Conservation (phyloP, 2,797 vertebrate species). For the Denticeps clupeoides region DNA sequence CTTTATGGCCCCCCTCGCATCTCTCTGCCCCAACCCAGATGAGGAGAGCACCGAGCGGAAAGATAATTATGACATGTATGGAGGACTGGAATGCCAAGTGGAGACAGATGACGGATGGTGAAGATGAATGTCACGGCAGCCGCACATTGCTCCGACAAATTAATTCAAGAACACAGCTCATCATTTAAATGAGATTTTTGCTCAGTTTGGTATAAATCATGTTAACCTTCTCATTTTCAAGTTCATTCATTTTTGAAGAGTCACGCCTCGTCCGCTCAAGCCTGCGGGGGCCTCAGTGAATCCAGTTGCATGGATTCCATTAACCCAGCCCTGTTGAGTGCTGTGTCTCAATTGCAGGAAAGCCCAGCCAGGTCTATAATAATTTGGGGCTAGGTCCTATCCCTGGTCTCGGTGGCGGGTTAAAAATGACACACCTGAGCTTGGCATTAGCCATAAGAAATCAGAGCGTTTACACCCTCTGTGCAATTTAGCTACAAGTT, state of each 20-base stretch:
- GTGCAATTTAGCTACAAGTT: too few species aligned
- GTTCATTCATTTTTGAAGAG: constrained; percentile 61
- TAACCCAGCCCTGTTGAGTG: constrained; percentile 45
- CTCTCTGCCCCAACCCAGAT: neutral
- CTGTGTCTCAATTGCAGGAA: constrained; percentile 38
- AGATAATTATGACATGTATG: constrained; percentile 33
- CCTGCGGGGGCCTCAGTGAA: constrained; percentile 25
- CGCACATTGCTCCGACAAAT: constrained; percentile 37
- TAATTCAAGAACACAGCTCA: constrained; percentile 49
- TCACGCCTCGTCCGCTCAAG: constrained; percentile 1
- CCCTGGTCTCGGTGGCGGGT: constrained; percentile 24
- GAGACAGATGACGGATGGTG: constrained; percentile 45
- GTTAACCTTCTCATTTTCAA: constrained; percentile 62
- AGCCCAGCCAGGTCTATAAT: constrained; percentile 36
- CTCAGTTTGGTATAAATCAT: constrained; percentile 50
- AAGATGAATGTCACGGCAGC: constrained; percentile 40
- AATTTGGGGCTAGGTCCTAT: constrained; percentile 38
- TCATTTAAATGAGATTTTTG: constrained; percentile 49
- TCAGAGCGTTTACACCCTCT: too few species aligned
- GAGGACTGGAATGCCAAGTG: constrained; percentile 30
- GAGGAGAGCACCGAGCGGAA: constrained; percentile 7
- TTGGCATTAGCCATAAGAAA: neutral
- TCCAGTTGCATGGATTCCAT: constrained; percentile 46
- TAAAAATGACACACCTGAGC: constrained; percentile 23
- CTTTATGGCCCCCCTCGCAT: neutral